A percentile compares a stretch with the other conserved stretches of the same genome.
phyloP scores from a whole-genome alignment of 2,888 invertebrate species.

The Aquatica leii region DNA sequence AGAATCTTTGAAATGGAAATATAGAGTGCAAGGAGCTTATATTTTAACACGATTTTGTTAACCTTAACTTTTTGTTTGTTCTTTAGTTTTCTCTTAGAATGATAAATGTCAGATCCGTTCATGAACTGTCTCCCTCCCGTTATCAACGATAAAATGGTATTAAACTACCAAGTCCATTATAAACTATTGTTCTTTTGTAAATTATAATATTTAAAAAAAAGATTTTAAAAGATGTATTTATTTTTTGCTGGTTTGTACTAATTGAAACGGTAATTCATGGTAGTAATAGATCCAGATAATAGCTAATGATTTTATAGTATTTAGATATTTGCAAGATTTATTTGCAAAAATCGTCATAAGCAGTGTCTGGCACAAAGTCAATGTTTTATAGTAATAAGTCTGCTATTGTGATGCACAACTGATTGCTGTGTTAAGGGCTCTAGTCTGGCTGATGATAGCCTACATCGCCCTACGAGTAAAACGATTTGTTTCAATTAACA shows the following conservation, averaged over 20 bases:
- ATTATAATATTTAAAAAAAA: conserved; percentile 23
- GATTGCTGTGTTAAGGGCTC: conserved; percentile 50
- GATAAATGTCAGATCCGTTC: conserved; percentile 57
- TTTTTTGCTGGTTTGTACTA: conserved; percentile 41
- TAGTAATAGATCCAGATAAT: conserved; percentile 30
- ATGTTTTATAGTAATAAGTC: conserved; percentile 47
- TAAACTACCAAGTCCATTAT: conserved; percentile 43
- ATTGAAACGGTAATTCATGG: conserved; percentile 29
- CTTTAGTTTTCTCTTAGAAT: conserved; percentile 49
- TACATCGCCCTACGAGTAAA: conserved; percentile 45
- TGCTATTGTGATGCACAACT: conserved; percentile 46
- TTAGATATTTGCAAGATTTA: conserved; percentile 27
- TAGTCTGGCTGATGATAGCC: conserved; percentile 54
- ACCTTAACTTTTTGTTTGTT: conserved; percentile 50
- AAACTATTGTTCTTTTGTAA: conserved; percentile 44
- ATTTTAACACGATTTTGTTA: conserved; percentile 45
- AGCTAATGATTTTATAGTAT: conserved; percentile 29
- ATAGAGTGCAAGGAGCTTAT: conserved; percentile 46
- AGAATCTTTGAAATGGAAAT: conserved; percentile 27
- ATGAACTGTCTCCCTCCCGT: conserved; percentile 53
- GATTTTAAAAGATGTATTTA: conserved; percentile 27
- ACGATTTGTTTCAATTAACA: conserved; percentile 46
- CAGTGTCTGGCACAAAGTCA: conserved; percentile 43
- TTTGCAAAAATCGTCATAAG: conserved; percentile 37
- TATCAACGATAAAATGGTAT: conserved; percentile 52